phyloP scores from a whole-genome alignment of 2,888 invertebrate species.

The Aethes cnicana region DNA sequence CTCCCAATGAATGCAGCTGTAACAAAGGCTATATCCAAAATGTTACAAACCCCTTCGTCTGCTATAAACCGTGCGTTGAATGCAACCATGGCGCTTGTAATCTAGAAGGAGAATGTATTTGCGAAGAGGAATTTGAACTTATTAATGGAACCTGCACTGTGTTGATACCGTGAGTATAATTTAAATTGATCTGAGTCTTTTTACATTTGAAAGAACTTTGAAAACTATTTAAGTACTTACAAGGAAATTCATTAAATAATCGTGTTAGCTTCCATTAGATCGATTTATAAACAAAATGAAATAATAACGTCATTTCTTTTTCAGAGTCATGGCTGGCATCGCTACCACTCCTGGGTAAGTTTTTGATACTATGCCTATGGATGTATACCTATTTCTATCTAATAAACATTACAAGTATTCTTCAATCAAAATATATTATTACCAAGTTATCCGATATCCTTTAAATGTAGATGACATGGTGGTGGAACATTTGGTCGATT shows the following conservation, averaged over 20 bases:
- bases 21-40: conserved; percentile 38
- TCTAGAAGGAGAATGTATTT: conserved; percentile 46
- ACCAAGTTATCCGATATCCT: no score
- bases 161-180: conserved; percentile 47
- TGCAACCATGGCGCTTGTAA: conserved; percentile 51
- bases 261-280: no score
- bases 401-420: no score
- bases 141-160: conserved; percentile 44
- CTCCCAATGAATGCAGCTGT: conserved; percentile 42
- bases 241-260: no score
- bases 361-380: no score
- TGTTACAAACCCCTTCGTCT: conserved; percentile 36
- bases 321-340: not conserved
- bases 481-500: no score
- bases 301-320: no score
- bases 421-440: no score
- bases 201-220: not conserved
- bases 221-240: no score
- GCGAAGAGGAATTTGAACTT: conserved; percentile 42
- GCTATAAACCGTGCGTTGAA: conserved; percentile 47
- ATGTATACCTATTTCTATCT: no score
- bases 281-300: no score
- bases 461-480: no score
- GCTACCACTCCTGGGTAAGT: not conserved
- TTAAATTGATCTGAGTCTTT: not conserved